Evolutionary conservation across 2,113 vertebrate species (phyloP).

Genomic region (Macaca nemestrina): DNA sequence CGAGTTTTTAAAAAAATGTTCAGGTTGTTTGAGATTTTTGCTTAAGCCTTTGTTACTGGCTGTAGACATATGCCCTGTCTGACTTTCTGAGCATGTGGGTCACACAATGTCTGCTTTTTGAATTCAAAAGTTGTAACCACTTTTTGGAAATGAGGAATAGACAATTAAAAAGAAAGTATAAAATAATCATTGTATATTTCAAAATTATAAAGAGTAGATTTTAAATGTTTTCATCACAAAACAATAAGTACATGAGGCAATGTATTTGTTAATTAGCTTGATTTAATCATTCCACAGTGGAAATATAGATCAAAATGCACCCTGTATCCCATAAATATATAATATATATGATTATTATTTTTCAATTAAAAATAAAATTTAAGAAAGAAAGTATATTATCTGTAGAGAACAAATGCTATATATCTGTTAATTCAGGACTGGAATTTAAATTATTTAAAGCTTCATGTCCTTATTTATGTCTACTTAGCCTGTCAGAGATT

Average conservation of each 20-base stretch:
- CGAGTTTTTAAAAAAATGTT: not conserved
- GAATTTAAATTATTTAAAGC: constrained; percentile 31
- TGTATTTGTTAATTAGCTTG: not conserved
- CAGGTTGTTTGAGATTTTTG: not conserved
- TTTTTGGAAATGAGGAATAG: not conserved
- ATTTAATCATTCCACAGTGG: not conserved
- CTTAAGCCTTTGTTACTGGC: not conserved
- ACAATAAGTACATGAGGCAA: not conserved
- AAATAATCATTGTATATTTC: not conserved
- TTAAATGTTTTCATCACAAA: not conserved
- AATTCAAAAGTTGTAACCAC: not conserved
- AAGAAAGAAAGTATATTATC: not conserved
- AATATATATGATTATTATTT: not conserved
- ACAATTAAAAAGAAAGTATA: constrained; percentile 5
- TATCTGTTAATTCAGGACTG: not conserved
- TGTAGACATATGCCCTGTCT: not conserved
- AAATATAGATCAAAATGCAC: not conserved
- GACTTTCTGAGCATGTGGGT: not conserved
- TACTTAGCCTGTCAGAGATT: not conserved
- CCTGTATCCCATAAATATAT: not conserved
- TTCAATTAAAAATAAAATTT: constrained; percentile 1
- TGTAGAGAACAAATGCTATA: not conserved
- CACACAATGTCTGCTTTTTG: not conserved
- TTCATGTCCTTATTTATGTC: not conserved
- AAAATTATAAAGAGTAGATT: not conserved